phyloP scores from a whole-genome alignment of 2,797 vertebrate genomes.

The Peromyscus eremicus region DNA sequence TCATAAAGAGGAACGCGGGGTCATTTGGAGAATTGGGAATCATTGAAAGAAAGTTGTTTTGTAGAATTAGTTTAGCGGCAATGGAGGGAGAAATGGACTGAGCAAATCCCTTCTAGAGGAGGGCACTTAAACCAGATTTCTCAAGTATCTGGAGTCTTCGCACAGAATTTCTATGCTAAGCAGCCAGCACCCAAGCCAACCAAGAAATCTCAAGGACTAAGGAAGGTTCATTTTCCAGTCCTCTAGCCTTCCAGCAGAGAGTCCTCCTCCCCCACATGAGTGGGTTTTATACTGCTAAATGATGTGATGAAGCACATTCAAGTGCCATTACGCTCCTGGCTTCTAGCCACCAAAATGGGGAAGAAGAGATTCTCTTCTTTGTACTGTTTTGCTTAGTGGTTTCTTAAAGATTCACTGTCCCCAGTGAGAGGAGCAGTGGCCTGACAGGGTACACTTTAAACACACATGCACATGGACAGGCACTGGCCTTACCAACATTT shows the following conservation, averaged over 20 bases:
- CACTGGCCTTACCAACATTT: not conserved
- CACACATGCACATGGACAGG: not conserved
- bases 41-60: conserved; percentile 59
- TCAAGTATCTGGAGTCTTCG: conserved; percentile 48
- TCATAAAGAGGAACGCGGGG: conserved; percentile 52
- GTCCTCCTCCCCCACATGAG: conserved; percentile 49
- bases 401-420: conserved; percentile 33
- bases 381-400: conserved; percentile 19
- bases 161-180: conserved; percentile 69
- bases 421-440: not conserved
- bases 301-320: conserved; percentile 43
- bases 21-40: conserved; percentile 70
- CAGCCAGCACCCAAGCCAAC: conserved; percentile 34
- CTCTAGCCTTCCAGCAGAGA: not conserved
- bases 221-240: not conserved
- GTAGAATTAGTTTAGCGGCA: conserved; percentile 50
- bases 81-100: conserved; percentile 61
- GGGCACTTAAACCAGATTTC: conserved; percentile 52
- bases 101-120: conserved; percentile 64
- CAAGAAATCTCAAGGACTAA: conserved; percentile 34
- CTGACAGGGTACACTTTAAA: not conserved
- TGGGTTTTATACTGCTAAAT: conserved; percentile 62
- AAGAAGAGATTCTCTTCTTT: conserved; percentile 48
- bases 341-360: conserved; percentile 55
- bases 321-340: conserved; percentile 30